Conservation (phyloP, 2,888 invertebrate genomes). For the Salticus scenicus region DNA sequence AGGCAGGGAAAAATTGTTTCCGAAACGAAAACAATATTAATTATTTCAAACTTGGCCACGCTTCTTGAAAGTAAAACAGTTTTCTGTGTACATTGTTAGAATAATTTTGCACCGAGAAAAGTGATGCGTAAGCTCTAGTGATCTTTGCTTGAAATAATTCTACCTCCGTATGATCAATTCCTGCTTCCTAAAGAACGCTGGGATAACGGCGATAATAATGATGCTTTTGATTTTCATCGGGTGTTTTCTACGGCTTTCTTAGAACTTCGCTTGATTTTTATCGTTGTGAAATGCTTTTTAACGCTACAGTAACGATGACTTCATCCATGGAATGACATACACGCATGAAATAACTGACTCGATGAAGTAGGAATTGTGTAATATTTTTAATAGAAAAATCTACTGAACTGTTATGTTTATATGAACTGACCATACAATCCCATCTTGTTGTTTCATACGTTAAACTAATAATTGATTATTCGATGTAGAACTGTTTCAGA, state of each 20-base stretch:
- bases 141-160: background rate
- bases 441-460: too few species aligned
- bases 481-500: too few species aligned
- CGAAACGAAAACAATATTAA: background rate
- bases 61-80: background rate
- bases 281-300: background rate
- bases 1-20: background rate
- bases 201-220: background rate
- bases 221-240: background rate
- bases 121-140: background rate
- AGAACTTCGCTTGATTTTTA: background rate
- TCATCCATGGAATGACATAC: background rate
- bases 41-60: background rate
- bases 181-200: background rate
- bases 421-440: too few species aligned
- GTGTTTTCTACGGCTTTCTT: background rate
- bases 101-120: background rate
- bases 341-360: background rate
- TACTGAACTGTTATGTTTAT: too few species aligned
- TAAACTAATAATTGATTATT: too few species aligned
- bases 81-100: background rate
- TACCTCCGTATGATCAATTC: background rate
- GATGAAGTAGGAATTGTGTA: too few species aligned
- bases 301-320: background rate
- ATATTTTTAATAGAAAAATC: too few species aligned